Conservation (phyloP, 2,797 vertebrate genomes). For the Myotis planiceps region DNA sequence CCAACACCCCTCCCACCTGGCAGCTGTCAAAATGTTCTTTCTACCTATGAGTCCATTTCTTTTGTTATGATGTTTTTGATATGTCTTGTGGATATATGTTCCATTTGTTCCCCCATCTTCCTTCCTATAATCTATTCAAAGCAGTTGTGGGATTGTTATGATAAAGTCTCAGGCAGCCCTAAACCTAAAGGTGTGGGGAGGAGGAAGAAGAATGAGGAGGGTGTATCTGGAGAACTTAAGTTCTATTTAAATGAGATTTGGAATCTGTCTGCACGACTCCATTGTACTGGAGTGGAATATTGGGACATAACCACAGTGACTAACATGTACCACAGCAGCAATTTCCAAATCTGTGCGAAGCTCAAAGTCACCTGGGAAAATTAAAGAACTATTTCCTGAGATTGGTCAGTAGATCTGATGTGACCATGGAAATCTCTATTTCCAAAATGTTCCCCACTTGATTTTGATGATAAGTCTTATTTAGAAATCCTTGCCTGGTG, state of each 20-base stretch:
- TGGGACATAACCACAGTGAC: neutral
- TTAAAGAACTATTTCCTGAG: neutral
- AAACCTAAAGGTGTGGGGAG: neutral
- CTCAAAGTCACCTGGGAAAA: neutral
- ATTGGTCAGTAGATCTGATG: neutral
- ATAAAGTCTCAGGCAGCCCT: neutral
- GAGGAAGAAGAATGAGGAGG: neutral
- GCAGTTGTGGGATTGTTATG: neutral
- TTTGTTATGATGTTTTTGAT: neutral
- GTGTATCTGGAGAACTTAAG: neutral
- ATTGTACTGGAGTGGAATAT: neutral
- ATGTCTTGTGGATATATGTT: neutral
- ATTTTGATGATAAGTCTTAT: neutral
- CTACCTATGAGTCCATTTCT: neutral
- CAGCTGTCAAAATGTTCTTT: neutral
- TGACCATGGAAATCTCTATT: neutral
- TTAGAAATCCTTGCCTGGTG: neutral
- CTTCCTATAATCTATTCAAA: neutral
- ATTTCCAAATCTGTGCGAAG: neutral
- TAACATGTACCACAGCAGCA: rapidly evolving
- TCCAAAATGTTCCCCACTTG: neutral
- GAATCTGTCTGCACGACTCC: neutral
- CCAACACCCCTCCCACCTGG: neutral
- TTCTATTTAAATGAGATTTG: neutral
- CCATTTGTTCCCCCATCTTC: neutral